Percentiles rank a stretch among this genome's conserved stretches.
phyloP scores from a whole-genome alignment of 2,113 vertebrate species.

The Hippocampus abdominalis region DNA sequence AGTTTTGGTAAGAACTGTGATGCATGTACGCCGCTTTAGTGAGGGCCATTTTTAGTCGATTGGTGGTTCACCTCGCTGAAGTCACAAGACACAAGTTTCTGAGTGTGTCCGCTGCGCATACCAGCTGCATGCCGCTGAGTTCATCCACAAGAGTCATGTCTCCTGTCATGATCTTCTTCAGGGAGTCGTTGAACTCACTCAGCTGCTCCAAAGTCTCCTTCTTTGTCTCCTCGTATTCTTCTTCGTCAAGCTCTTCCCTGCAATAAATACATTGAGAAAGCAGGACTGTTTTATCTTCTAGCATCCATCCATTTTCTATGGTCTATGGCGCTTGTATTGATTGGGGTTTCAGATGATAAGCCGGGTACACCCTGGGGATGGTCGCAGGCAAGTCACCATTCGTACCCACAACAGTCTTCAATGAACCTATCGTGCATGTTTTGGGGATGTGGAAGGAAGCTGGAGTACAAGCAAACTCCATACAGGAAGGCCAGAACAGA shows the following conservation, averaged over 20 bases:
- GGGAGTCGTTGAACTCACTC: constrained; percentile 90
- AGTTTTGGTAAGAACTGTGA: neutral
- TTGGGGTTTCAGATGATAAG: too few species aligned
- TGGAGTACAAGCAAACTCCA: neutral
- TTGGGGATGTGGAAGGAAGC: neutral
- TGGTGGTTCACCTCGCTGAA: too few species aligned
- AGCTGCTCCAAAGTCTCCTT: constrained; percentile 95
- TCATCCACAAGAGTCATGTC: constrained; percentile 97
- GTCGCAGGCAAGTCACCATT: neutral
- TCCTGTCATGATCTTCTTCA: constrained; percentile 96
- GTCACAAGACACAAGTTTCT: constrained; percentile 1
- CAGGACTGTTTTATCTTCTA: neutral
- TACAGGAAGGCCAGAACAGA: neutral
- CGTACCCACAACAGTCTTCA: neutral
- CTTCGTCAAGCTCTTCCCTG: constrained; percentile 91
- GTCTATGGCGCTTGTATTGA: neutral
- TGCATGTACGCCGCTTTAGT: too few species aligned
- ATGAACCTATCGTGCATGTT: neutral
- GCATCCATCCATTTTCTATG: neutral
- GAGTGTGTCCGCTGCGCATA: constrained; percentile 50
- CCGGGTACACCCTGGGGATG: neutral
- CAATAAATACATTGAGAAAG: constrained; percentile 1
- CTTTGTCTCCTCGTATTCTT: constrained; percentile 97
- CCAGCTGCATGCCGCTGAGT: constrained; percentile 94
- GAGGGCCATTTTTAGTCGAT: too few species aligned